Evolutionary conservation across 37 sponge, comb jelly and placozoan species (phyloP).

Genomic region (Aplysina aerophoba): DNA sequence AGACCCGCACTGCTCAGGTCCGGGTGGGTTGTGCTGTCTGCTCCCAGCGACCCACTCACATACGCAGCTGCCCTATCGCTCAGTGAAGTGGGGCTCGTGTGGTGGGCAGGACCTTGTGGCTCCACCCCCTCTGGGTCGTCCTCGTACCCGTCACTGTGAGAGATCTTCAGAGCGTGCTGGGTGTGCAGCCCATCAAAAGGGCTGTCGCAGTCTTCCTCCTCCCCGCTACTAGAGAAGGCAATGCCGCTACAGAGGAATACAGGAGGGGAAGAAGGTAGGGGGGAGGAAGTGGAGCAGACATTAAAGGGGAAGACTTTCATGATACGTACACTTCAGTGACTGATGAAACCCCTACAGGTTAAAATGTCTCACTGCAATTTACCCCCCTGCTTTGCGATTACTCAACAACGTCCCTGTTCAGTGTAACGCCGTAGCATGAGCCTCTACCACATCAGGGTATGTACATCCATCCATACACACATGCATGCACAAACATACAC

Average conservation of each 20-base stretch:
- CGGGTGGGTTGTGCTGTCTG: slow-evolving; percentile 18
- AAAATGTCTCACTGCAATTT: no score
- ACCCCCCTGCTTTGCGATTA: no score
- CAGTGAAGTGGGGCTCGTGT: neutral
- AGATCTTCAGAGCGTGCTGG: neutral
- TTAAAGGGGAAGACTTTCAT: no score
- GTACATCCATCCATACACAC: neutral
- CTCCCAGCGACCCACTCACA: neutral
- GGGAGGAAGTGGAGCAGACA: no score
- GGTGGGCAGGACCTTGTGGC: neutral
- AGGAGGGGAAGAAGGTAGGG: neutral
- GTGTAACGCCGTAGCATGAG: no score
- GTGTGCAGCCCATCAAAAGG: neutral
- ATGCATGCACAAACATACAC: slow-evolving; percentile 8
- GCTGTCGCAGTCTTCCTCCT: neutral
- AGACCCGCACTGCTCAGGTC: slow-evolving; percentile 26
- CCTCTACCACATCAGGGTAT: no score
- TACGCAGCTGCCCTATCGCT: neutral
- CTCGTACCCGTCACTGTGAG: neutral
- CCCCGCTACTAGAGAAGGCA: neutral
- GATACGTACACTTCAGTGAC: no score
- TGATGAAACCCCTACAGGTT: no score
- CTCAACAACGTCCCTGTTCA: no score
- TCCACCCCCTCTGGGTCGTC: neutral
- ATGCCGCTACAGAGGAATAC: neutral